Conservation (phyloP, 2,888 invertebrate genomes). For the Idaea straminata region DNA sequence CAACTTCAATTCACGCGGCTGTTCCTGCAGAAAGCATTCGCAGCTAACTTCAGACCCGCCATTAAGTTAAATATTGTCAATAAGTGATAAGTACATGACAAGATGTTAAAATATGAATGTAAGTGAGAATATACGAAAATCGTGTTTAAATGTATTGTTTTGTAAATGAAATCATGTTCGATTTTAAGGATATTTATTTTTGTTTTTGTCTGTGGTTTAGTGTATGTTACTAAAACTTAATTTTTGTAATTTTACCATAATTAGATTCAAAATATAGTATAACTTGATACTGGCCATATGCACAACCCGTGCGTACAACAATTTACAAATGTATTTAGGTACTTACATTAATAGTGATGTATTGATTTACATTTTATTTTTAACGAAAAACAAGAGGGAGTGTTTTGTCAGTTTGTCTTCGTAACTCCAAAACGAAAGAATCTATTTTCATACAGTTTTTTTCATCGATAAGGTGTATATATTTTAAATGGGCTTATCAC, state of each 20-base stretch:
- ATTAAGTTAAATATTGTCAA: background rate
- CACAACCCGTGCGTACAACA: too few relatives aligned
- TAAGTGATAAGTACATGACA: background rate
- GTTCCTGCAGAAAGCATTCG: background rate
- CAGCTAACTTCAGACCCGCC: background rate
- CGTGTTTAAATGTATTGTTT: background rate
- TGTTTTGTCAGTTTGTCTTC: background rate
- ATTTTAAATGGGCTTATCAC: too few relatives aligned
- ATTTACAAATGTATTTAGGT: too few relatives aligned
- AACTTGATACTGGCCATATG: too few relatives aligned
- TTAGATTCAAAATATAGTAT: too few relatives aligned
- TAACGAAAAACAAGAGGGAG: background rate
- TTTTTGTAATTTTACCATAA: too few relatives aligned
- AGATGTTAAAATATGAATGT: conserved; percentile 3
- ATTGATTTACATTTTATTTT: background rate
- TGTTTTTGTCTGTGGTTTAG: background rate
- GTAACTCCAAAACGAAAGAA: background rate
- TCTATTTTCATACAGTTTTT: background rate
- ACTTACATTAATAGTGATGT: too few relatives aligned
- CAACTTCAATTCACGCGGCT: too few relatives aligned
- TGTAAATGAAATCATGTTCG: background rate
- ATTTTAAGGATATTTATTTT: background rate
- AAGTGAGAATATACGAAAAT: conserved; percentile 8
- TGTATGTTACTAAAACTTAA: background rate
- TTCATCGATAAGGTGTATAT: too few relatives aligned